Evolutionary conservation across 2,888 invertebrate species (phyloP).

Genomic region (Amiota minor): DNA sequence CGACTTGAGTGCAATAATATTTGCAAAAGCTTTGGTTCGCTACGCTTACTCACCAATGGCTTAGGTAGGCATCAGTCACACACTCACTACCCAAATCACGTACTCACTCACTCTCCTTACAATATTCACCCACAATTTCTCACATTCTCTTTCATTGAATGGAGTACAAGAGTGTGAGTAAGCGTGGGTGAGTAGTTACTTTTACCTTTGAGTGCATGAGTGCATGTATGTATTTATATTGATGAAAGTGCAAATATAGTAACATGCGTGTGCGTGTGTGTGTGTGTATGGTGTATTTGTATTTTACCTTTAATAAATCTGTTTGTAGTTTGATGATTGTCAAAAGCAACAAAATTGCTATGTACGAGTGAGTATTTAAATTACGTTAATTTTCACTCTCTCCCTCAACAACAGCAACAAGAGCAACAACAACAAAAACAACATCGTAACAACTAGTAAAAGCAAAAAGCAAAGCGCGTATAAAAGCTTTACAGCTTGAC

Average conservation of each 20-base stretch:
- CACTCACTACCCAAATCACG: too few species aligned
- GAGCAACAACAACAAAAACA: conserved; percentile 18
- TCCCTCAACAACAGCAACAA: conserved; percentile 32
- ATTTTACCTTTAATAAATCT: conserved; percentile 11
- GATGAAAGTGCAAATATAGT: conserved; percentile 2
- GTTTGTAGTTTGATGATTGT: conserved; percentile 10
- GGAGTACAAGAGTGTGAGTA: neutral
- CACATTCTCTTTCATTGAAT: too few species aligned
- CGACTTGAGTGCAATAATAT: conserved; percentile 27
- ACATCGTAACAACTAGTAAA: neutral
- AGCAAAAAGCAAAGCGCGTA: too few species aligned
- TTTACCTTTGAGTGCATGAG: conserved; percentile 2
- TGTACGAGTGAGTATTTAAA: conserved; percentile 6
- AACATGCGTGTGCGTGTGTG: neutral
- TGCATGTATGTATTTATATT: neutral
- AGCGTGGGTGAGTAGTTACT: neutral
- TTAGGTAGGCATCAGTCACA: too few species aligned
- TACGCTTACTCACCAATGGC: too few species aligned
- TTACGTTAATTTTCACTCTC: conserved; percentile 32
- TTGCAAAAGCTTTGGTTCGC: conserved; percentile 3
- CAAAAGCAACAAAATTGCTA: conserved; percentile 22
- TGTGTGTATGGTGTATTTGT: neutral
- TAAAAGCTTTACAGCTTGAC: too few species aligned
- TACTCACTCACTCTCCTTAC: too few species aligned
- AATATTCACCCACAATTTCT: too few species aligned